Evolutionary conservation across 2,113 vertebrate species (phyloP), one percentile per base, ranked within the genome.

Genomic region (Solenodon paradoxus): DNA sequence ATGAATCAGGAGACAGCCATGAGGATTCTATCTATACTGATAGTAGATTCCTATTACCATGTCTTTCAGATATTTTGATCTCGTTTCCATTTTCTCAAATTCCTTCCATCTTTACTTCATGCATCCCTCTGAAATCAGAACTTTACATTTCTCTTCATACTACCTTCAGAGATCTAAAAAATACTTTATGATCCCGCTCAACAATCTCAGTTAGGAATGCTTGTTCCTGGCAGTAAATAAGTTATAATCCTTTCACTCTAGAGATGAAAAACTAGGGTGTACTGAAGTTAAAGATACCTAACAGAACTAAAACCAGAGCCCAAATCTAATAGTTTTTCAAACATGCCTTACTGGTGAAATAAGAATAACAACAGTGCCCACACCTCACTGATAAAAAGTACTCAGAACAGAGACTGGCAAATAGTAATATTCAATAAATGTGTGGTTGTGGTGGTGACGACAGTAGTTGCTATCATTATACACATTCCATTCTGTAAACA

Each of bases 101-200:
- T 92, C 35, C 61, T 57, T 53, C 71, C 40, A 91, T 40, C 59
- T 89, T 28, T 72, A 32, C 5, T 68, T 1, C 12, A 94, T 24
- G 4, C 20, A 92, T 38, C 90, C 77, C 61, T 88, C 42, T 92
- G 42, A 87, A 96, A 89, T 3, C 5, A 81, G 20, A 95, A 92
- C 22, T 88, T 95, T 92, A 80, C 84, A 95, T 96, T 96, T 22
- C 40, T 81, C 83, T 89, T 64, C 13, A 86, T 3, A 94, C 17
- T 11, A 95, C 17, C 75, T 92, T 95, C 42, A 81, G 32, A 83
- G 49, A 78, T 35, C n/a, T 47, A n/a, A 68, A 71, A 30, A 78
- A 42, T 45, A 83, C 24, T 32, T 42, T 61, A 78, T 12, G 15
- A 93, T 64, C 19, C 35, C 84, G 53, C 51, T 85, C n/a, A 79